These are phyloP conservation scores for Remorina albescens DNA, from an alignment of 2,797 vertebrate genomes.

Conservation along the genomic window DNA sequence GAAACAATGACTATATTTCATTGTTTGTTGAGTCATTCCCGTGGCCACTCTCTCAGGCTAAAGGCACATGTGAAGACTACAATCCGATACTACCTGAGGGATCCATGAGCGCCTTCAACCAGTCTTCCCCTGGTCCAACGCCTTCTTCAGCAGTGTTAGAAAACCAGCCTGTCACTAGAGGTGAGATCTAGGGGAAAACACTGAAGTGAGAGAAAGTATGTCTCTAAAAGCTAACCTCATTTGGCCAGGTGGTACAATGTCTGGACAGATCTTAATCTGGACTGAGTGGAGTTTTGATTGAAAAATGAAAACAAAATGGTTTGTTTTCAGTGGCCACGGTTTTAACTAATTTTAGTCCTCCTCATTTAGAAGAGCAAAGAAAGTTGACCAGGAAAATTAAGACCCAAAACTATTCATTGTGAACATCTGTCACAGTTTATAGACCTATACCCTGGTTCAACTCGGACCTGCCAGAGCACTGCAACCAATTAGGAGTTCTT, in stretches of 20 bases:
- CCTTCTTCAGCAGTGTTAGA: slow-evolving; percentile 73
- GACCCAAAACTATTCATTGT: too few species aligned
- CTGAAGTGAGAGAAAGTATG: not conserved
- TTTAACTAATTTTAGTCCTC: too few species aligned
- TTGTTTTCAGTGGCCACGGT: too few species aligned
- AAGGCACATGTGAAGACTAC: slow-evolving; percentile 87
- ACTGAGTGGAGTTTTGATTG: too few species aligned
- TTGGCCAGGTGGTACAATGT: not conserved
- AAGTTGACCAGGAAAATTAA: too few species aligned
- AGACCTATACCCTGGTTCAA: too few species aligned
- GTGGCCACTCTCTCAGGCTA: slow-evolving; percentile 79
- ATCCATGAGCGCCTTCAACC: slow-evolving; percentile 73
- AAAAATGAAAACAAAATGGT: too few species aligned
- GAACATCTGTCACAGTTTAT: too few species aligned
- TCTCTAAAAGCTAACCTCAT: not conserved
- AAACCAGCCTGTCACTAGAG: slow-evolving; percentile 87
- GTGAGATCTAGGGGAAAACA: slow-evolving; percentile 67
- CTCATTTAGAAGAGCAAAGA: too few species aligned
- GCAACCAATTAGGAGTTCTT: too few species aligned
- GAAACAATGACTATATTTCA: not conserved
- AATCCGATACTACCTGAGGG: slow-evolving; percentile 76
- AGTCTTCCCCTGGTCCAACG: slow-evolving; percentile 69
- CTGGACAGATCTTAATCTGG: not conserved
- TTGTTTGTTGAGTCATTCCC: slow-evolving; percentile 23
- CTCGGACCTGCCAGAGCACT: too few species aligned